Evolutionary conservation across 1,140 invertebrate genomes (phyloP).

Genomic region (Ceratina australensis): DNA sequence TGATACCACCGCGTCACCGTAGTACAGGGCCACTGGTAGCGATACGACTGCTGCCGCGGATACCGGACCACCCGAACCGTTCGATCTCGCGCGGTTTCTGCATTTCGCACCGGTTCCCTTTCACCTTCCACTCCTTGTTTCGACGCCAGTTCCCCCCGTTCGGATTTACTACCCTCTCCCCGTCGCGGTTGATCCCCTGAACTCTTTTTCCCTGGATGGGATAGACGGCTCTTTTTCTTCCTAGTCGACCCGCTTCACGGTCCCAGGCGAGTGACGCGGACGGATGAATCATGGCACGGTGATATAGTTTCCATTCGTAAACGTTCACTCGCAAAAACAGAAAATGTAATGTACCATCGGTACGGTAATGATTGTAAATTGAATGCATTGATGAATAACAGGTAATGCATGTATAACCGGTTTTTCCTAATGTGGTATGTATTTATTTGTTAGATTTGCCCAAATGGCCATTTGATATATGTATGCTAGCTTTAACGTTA

Average conservation of each 20-base stretch:
- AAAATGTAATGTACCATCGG: not conserved
- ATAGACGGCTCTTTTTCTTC: constrained; percentile 34
- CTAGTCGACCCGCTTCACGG: not conserved
- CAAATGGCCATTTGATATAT: too few species aligned
- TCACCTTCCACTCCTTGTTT: constrained; percentile 41
- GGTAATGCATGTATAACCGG: too few species aligned
- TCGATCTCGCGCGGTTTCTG: constrained; percentile 17
- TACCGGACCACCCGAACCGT: constrained; percentile 11
- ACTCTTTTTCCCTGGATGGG: constrained; percentile 33
- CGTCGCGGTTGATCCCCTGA: constrained; percentile 4
- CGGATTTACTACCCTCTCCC: constrained; percentile 2
- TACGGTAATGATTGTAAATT: not conserved
- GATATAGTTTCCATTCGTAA: not conserved
- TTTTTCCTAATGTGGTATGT: too few species aligned
- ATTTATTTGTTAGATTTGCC: too few species aligned
- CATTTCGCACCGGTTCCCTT: constrained; percentile 48
- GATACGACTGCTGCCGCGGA: not conserved
- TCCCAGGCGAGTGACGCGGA: constrained; percentile 20
- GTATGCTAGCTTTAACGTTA: too few species aligned
- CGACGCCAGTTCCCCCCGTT: not conserved
- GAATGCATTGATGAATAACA: too few species aligned
- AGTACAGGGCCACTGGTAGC: constrained; percentile 5
- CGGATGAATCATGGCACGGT: constrained; percentile 5
- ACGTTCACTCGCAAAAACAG: too few species aligned
- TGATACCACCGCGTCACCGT: not conserved